phyloP scores from a whole-genome alignment of 2,797 vertebrate species.

The Arctocebus calabarensis region DNA sequence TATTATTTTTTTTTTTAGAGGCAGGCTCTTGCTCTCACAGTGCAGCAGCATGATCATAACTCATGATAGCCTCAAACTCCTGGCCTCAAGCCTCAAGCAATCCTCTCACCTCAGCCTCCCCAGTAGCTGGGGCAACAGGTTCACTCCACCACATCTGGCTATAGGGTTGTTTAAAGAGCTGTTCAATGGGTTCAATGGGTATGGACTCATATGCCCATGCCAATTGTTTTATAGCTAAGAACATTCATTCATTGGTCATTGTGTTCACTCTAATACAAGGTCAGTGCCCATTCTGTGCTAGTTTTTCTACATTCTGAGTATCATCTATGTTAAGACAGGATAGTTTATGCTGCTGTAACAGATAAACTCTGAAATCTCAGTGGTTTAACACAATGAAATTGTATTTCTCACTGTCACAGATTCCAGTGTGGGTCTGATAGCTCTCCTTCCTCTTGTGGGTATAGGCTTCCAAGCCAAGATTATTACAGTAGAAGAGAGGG shows the following conservation, averaged over 20 bases:
- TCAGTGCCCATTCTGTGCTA: neutral
- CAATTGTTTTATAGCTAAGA: neutral
- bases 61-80: neutral
- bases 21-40: neutral
- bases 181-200: neutral
- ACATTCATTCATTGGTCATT: neutral
- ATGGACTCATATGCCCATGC: neutral
- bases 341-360: neutral
- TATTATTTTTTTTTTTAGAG: neutral
- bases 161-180: neutral
- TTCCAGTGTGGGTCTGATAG: neutral
- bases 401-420: neutral
- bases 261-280: neutral
- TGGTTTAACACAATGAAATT: neutral
- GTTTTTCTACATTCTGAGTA: conserved; percentile 18
- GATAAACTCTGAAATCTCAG: neutral
- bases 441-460: neutral
- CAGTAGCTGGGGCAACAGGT: neutral
- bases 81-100: neutral
- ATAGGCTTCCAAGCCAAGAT: neutral
- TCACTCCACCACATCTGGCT: neutral
- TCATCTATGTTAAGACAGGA: neutral
- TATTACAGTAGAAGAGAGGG: neutral
- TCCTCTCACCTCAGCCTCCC: neutral
- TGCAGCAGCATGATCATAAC: neutral